Evolutionary conservation across 2,797 vertebrate species (phyloP).

Genomic region (Anguilla pacifica): DNA sequence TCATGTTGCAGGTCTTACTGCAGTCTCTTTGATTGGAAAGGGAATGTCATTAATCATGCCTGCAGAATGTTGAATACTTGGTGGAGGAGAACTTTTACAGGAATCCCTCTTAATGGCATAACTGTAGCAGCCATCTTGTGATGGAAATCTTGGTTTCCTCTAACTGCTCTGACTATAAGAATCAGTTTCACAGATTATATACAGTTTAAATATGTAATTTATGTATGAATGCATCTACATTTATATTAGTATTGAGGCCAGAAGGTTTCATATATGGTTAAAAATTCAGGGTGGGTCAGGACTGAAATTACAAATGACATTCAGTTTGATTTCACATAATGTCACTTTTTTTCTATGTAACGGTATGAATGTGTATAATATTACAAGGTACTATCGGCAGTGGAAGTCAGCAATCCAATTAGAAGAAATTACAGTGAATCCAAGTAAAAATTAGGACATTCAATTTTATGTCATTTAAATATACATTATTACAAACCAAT

Average conservation of each 20-base stretch:
- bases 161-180: not conserved
- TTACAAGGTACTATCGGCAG: no score
- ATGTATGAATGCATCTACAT: not conserved
- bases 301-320: not conserved
- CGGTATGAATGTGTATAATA: no score
- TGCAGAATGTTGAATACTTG: conserved; percentile 26
- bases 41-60: conserved; percentile 43
- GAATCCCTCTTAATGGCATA: conserved; percentile 40
- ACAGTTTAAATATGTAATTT: not conserved
- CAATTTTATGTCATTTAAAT: not conserved
- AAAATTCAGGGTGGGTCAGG: not conserved
- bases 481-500: no score
- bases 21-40: not conserved
- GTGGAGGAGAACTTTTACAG: conserved; percentile 27
- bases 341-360: not conserved
- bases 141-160: conserved; percentile 9
- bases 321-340: not conserved
- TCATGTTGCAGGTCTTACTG: conserved; percentile 18
- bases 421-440: not conserved
- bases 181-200: not conserved
- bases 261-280: not conserved
- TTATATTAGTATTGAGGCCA: not conserved
- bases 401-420: no score
- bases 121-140: conserved; percentile 39
- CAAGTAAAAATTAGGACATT: not conserved